A percentile compares a stretch with the other conserved stretches of the same genome.
These are phyloP conservation scores for Dryadula phaetusa DNA, from an alignment of 2,888 invertebrate genomes.

Conservation along the genomic window DNA sequence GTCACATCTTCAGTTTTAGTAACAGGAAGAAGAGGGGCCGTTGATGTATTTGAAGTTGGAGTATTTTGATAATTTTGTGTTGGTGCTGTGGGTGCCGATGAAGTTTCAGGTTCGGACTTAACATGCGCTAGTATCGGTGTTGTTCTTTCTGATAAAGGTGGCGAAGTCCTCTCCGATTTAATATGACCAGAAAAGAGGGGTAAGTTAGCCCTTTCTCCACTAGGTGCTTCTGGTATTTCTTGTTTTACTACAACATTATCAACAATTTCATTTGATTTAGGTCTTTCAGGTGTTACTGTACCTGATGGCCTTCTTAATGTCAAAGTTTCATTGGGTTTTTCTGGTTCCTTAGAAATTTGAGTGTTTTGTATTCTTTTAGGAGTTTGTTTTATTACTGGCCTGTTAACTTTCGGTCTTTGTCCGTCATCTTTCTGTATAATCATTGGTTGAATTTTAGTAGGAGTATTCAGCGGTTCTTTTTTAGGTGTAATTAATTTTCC, in stretches of 20 bases:
- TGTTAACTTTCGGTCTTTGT: conserved; percentile 54
- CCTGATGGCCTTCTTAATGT: conserved; percentile 45
- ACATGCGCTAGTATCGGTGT: conserved; percentile 66
- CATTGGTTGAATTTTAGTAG: conserved; percentile 51
- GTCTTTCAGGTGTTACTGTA: conserved; percentile 52
- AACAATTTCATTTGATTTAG: conserved; percentile 54
- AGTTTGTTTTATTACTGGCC: conserved; percentile 75
- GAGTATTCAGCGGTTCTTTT: conserved; percentile 51
- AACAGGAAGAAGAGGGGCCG: conserved; percentile 62
- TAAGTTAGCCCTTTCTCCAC: conserved; percentile 52
- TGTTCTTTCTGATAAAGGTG: conserved; percentile 55
- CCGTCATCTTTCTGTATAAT: conserved; percentile 53
- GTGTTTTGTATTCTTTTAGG: conserved; percentile 68
- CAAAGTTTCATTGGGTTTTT: conserved; percentile 48
- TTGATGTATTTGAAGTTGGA: conserved; percentile 31
- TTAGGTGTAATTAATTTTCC: conserved; percentile 52
- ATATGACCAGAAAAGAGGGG: conserved; percentile 69
- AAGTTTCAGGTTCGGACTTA: conserved; percentile 66
- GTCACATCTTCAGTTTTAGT: conserved; percentile 72
- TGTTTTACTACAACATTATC: conserved; percentile 72
- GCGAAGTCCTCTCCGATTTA: conserved; percentile 71
- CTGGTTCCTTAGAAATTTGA: conserved; percentile 52
- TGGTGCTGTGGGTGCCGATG: conserved; percentile 44
- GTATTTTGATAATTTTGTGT: conserved; percentile 47
- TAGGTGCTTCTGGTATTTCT: conserved; percentile 58